Percentiles rank a stretch among this genome's conserved stretches.
Conservation (phyloP, 2,797 vertebrate genomes). For the Chaenodraco wilsoni region DNA sequence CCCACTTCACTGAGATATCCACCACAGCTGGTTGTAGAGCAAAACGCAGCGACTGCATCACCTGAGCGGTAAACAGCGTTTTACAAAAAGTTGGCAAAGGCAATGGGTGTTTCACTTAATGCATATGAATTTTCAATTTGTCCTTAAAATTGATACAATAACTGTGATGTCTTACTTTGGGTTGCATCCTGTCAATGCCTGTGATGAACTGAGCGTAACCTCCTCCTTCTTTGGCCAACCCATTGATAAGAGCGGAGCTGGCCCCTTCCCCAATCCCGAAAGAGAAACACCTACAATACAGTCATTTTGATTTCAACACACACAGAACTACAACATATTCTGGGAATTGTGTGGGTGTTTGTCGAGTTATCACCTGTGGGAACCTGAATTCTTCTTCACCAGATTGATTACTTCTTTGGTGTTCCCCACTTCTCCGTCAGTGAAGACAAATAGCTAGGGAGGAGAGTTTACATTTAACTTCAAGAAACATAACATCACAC, state of each 20-base stretch:
- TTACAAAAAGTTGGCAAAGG: not conserved
- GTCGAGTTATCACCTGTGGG: conserved; percentile 77
- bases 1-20: conserved; percentile 74
- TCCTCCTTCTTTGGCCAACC: conserved; percentile 82
- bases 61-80: conserved; percentile 59
- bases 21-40: conserved; percentile 83
- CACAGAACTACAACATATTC: not conserved
- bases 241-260: conserved; percentile 87
- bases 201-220: conserved; percentile 88
- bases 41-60: conserved; percentile 84
- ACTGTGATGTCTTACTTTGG: conserved; percentile 78
- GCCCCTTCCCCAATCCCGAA: conserved; percentile 91
- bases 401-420: conserved; percentile 76
- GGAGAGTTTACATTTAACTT: conserved; percentile 12
- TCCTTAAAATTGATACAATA: too few species aligned
- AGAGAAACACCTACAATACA: conserved; percentile 85
- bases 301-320: not conserved
- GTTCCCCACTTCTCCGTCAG: conserved; percentile 82
- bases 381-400: conserved; percentile 71
- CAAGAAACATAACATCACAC: not conserved
- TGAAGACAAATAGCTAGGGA: conserved; percentile 84
- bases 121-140: too few species aligned
- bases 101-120: not conserved
- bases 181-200: conserved; percentile 85
- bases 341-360: not conserved